These are phyloP conservation scores for Streptopelia turtur DNA, from an alignment of 2,797 vertebrate species.

Conservation along the genomic window DNA sequence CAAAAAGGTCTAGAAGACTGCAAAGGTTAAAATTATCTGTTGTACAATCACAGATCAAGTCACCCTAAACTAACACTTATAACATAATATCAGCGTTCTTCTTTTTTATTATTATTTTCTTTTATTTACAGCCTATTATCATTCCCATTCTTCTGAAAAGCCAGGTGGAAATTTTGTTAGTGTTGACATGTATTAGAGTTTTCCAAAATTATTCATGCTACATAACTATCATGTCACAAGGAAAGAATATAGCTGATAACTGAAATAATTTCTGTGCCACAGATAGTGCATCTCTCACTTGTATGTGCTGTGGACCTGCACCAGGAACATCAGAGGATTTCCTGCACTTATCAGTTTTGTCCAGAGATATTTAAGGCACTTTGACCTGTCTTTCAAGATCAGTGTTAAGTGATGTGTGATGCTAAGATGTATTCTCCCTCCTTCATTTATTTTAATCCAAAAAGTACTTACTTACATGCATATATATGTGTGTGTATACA, in stretches of 20 bases:
- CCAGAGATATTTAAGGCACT: background rate
- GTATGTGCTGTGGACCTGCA: background rate
- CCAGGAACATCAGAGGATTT: background rate
- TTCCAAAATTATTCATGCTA: background rate
- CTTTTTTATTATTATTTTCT: background rate
- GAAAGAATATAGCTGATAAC: background rate
- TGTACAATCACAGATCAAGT: background rate
- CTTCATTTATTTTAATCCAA: slow-evolving; percentile 13
- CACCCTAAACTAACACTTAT: background rate
- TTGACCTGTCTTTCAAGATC: background rate
- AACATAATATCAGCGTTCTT: background rate
- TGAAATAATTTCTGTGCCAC: background rate
- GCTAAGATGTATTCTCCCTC: background rate
- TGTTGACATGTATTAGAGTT: background rate
- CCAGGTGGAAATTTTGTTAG: background rate
- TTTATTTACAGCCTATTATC: background rate
- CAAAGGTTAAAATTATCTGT: background rate
- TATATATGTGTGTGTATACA: background rate
- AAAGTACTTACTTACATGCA: background rate
- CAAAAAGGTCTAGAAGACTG: background rate
- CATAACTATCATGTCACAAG: fast-evolving
- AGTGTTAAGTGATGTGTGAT: background rate
- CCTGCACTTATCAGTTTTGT: background rate
- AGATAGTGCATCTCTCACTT: background rate
- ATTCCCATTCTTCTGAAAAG: background rate